phyloP scores from a whole-genome alignment of 2,888 invertebrate genomes.

The Gibbula magus region DNA sequence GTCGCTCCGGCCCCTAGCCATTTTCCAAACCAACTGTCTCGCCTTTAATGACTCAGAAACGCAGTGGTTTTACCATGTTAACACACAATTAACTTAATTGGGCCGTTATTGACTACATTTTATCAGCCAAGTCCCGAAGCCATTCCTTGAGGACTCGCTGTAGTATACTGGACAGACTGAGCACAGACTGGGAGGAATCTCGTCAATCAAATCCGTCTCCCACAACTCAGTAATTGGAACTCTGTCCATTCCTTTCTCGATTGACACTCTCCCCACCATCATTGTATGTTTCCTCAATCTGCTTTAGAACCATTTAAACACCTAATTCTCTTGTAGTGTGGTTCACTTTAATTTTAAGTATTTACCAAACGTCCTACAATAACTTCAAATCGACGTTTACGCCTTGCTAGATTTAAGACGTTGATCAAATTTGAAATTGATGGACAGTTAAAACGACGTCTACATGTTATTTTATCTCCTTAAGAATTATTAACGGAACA shows the following conservation, averaged over 20 bases:
- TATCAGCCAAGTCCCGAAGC: neutral
- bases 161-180: neutral
- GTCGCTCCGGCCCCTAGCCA: neutral
- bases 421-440: no score
- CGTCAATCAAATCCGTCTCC: neutral
- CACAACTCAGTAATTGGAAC: neutral
- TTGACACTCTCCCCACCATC: no score
- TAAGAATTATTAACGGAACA: no score
- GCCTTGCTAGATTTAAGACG: no score
- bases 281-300: no score
- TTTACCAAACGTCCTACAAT: no score
- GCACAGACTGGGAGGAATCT: neutral
- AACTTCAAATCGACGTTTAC: no score
- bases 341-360: no score
- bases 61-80: slow-evolving; percentile 14
- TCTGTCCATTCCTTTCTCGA: neutral
- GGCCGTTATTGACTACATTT: slow-evolving; percentile 20
- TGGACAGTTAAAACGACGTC: no score
- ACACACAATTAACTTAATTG: slow-evolving; percentile 22
- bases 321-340: no score
- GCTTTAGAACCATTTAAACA: no score
- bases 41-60: slow-evolving; percentile 10
- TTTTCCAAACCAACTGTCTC: slow-evolving; percentile 12
- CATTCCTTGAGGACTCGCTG: neutral
- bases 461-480: no score